phyloP scores from a whole-genome alignment of 2,113 vertebrate species.

The Chionis minor region DNA sequence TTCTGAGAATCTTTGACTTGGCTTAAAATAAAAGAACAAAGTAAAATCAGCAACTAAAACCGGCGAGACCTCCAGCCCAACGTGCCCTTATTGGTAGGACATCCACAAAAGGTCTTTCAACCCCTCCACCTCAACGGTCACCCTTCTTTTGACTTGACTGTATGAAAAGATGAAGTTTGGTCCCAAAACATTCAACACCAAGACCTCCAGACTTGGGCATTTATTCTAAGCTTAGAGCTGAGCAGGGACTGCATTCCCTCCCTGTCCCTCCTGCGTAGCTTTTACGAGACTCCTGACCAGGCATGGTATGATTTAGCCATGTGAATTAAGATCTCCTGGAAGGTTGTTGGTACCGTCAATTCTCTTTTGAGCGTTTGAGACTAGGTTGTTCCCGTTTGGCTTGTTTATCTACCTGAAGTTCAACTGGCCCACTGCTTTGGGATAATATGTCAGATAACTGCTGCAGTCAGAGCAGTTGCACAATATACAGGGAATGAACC shows the following conservation, averaged over 20 bases:
- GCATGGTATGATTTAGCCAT: neutral
- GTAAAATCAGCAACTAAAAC: neutral
- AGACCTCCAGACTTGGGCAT: neutral
- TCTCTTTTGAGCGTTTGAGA: neutral
- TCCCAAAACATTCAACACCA: neutral
- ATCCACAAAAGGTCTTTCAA: neutral
- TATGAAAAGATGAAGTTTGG: neutral
- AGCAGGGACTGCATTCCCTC: neutral
- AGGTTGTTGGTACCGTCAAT: neutral
- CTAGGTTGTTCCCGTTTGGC: neutral
- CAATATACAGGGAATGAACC: neutral
- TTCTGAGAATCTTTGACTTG: neutral
- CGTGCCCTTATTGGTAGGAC: neutral
- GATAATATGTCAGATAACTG: neutral
- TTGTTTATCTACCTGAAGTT: neutral
- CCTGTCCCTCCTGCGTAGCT: neutral
- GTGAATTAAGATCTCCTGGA: neutral
- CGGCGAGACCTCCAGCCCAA: neutral
- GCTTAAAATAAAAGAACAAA: neutral
- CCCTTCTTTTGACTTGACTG: neutral
- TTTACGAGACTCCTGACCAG: neutral
- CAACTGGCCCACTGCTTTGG: neutral
- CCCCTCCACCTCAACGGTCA: neutral
- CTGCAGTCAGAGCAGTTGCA: neutral
- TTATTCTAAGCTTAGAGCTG: neutral